A percentile compares a stretch with the other conserved stretches of the same genome.
Conservation (phyloP, 1,140 invertebrate species). For the Parasteatoda tepidariorum region DNA sequence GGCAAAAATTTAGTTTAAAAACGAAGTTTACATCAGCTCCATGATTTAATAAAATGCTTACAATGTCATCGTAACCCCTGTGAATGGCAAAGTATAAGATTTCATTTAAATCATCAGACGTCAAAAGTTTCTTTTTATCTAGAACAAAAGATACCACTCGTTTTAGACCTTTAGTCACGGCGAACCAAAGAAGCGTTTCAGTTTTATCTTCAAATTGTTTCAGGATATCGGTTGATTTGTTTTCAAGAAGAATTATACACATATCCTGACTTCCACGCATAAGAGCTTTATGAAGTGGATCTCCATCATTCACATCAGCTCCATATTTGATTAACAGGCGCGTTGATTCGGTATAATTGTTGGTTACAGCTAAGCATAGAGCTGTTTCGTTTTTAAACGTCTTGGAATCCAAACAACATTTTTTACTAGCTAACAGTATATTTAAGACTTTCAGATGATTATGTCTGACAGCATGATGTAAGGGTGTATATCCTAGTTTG, state of each 20-base stretch:
- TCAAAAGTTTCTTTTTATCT: not conserved
- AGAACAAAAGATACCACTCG: not conserved
- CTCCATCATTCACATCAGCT: too few relatives aligned
- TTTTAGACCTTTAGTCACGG: not conserved
- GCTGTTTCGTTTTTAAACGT: too few relatives aligned
- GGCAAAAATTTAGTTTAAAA: slow-evolving; percentile 62
- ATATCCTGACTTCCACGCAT: too few relatives aligned
- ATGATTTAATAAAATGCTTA: too few relatives aligned
- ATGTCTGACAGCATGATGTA: too few relatives aligned
- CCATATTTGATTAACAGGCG: not conserved
- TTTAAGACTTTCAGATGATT: not conserved
- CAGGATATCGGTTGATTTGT: not conserved
- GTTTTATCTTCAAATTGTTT: not conserved
- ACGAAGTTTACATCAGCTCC: not conserved
- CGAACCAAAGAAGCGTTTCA: not conserved
- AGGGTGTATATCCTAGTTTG: too few relatives aligned
- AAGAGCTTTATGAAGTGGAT: too few relatives aligned
- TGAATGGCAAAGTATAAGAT: not conserved
- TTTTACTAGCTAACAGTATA: not conserved
- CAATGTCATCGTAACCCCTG: too few relatives aligned
- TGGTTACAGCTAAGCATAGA: not conserved
- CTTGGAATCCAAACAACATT: not conserved
- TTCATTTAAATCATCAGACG: not conserved
- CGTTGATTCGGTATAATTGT: too few relatives aligned
- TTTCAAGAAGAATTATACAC: not conserved